Conservation (phyloP, 2,797 vertebrate genomes). For the Scyliorhinus canicula region DNA sequence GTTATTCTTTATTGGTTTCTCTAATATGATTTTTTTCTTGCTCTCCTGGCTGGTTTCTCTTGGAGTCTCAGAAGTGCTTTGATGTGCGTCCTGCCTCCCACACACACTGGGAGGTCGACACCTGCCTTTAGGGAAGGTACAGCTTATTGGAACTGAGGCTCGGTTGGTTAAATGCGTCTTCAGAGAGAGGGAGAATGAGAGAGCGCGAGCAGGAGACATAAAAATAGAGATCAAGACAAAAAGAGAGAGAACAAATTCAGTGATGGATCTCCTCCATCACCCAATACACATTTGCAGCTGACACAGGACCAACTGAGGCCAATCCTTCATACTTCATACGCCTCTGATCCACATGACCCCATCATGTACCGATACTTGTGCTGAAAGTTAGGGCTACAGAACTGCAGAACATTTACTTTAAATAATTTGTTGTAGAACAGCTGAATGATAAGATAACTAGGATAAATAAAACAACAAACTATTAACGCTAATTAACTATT, state of each 20-base stretch:
- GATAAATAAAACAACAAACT: no score
- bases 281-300: not conserved
- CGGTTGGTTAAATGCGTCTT: not conserved
- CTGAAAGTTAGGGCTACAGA: not conserved
- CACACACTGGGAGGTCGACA: not conserved
- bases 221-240: no score
- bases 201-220: no score
- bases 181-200: not conserved
- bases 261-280: not conserved
- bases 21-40: not conserved
- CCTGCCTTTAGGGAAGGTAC: not conserved
- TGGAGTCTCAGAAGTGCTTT: not conserved
- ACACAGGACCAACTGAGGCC: no score
- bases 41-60: not conserved
- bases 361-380: not conserved
- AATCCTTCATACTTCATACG: no score
- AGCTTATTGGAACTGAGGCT: not conserved
- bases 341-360: not conserved
- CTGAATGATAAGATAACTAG: no score
- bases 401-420: no score
- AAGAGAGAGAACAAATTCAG: not conserved
- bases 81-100: not conserved
- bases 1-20: constrained; percentile 5
- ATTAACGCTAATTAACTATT: no score
- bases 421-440: no score